Base-by-base conservation (phyloP, 2,797 vertebrate genomes). In the Crocodylus rhombifer region DNA sequence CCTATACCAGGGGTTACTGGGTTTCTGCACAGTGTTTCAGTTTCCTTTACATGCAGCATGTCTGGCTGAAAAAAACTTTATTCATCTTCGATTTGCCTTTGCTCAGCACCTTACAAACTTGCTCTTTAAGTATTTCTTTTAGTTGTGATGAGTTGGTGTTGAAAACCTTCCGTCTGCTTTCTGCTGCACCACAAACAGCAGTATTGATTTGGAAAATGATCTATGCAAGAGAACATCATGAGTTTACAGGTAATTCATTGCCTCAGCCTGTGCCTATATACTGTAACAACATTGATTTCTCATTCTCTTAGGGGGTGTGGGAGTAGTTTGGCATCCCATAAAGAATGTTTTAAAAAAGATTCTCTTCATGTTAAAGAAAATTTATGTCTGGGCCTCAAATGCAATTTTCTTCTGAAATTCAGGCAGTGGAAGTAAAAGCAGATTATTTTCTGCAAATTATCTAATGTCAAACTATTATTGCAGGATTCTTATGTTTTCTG, bases 311-410 rank as follows among this genome's bases (percentile, higher is more conserved):
- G 56, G 62, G 61, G 79, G 87, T 86, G 69, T 6, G 42, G 42
- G 42, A 77, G 23, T 18, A 12, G 51, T 42, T 64, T 7, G 13
- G 36, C n/a, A 56, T 55, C 63, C 65, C 65, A 28, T 14, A 79
- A 67, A 74, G 74, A 90, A 69, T 6, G 20, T 23, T 78, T 60
- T 5, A 58, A 89, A 71, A 91, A 87, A 57, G 13, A 77, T 85
- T 75, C n/a, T 73, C 80, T 86, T 92, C 20, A 1, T 36, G 11
- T 85, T 74, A 88, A 51, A 87, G 71, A 63, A 80, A 21, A 64
- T 12, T 73, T 5, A 42, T 0, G 0, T 1, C 1, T 56, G 60
- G 5, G 5, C 6, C 28, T 30, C 51, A 91, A 18, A 63, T 73
- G 3, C 56, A 82, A 62, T 80, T 74, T 28, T 23, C 73, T 51